These are phyloP conservation scores for Villa cingulata DNA, from an alignment of 2,888 invertebrate genomes.

Conservation along the genomic window DNA sequence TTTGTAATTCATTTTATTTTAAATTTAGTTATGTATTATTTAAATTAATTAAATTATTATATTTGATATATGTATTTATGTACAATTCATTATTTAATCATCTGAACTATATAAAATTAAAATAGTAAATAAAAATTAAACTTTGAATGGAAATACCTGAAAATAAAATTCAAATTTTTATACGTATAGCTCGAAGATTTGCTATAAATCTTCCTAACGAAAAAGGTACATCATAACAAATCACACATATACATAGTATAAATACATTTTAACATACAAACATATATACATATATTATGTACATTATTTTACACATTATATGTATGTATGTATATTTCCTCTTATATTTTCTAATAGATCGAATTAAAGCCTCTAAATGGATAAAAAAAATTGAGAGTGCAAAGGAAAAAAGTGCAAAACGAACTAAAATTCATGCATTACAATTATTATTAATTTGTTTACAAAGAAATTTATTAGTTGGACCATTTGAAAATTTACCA, in stretches of 20 bases:
- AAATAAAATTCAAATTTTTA: background rate
- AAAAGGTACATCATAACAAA: background rate
- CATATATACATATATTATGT: no score
- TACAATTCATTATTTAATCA: no score
- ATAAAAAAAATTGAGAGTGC: slow-evolving; percentile 12
- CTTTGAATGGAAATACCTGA: background rate
- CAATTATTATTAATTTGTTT: slow-evolving; percentile 37
- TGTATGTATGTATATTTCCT: no score
- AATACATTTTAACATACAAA: background rate
- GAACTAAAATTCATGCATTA: slow-evolving; percentile 23
- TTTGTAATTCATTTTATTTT: no score
- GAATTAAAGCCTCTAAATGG: slow-evolving; percentile 15
- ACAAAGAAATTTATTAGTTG: slow-evolving; percentile 31
- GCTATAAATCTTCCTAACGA: background rate
- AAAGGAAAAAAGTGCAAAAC: slow-evolving; percentile 3
- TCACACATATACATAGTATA: background rate
- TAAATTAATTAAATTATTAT: no score
- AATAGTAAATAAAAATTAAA: background rate
- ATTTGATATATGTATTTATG: no score
- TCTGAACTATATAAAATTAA: no score
- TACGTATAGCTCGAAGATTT: background rate
- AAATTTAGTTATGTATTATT: no score
- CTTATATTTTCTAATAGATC: slow-evolving; percentile 7
- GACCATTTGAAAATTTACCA: slow-evolving; percentile 34
- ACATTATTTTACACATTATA: no score